Evolutionary conservation across 2,888 invertebrate species (phyloP).

Genomic region (Nomada ruficornis): DNA sequence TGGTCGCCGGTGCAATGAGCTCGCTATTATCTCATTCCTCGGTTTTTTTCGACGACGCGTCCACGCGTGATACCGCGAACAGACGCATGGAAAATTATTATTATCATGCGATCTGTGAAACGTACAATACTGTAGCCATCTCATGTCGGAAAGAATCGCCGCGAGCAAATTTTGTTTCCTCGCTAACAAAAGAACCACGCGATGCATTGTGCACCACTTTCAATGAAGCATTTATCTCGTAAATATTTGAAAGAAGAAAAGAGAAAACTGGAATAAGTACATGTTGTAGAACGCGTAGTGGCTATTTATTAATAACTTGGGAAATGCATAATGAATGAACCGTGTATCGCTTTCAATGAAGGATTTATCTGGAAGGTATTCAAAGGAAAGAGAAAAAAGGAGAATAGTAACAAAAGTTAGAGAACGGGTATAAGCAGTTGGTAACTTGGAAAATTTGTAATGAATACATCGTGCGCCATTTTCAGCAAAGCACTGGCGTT

Average conservation of each 20-base stretch:
- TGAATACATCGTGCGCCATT: no score
- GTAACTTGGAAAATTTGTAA: no score
- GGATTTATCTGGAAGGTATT: no score
- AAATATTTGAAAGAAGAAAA: neutral
- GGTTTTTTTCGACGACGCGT: conserved; percentile 21
- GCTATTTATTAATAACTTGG: neutral
- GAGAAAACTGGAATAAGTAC: neutral
- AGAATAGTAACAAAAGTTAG: no score
- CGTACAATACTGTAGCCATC: neutral
- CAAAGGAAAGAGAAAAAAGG: no score
- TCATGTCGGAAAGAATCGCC: neutral
- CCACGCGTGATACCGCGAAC: conserved; percentile 6
- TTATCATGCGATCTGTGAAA: conserved; percentile 12
- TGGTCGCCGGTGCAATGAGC: conserved; percentile 5
- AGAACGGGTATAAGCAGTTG: no score
- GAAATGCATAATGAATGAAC: neutral
- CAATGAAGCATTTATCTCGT: no score
- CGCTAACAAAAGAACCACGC: neutral
- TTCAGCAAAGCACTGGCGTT: no score
- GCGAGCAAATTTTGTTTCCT: neutral
- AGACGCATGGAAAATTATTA: conserved; percentile 22
- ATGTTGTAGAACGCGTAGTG: no score
- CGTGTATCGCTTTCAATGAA: no score
- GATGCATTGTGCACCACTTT: neutral
- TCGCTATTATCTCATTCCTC: conserved; percentile 27